Percentiles rank a stretch among this genome's conserved stretches.
These are phyloP conservation scores for Thalassarche chlororhynchos DNA, from an alignment of 2,113 vertebrate genomes.

Conservation along the genomic window DNA sequence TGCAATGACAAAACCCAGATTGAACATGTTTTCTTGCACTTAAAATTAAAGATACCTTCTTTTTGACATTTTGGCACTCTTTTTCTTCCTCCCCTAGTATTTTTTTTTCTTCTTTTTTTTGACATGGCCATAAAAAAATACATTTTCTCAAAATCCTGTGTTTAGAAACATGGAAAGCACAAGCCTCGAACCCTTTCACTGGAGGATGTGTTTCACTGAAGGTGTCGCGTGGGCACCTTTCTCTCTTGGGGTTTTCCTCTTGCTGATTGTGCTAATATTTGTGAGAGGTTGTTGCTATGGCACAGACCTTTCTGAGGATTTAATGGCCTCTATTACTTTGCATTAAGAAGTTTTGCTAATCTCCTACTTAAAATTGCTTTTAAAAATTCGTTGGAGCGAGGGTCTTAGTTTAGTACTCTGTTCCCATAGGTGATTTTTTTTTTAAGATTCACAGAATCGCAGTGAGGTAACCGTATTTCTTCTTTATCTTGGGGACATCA, in stretches of 20 bases:
- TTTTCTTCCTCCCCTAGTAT: background rate
- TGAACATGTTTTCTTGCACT: background rate
- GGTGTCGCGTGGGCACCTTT: background rate
- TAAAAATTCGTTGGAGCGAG: background rate
- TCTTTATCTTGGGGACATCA: fast-evolving
- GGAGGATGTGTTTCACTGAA: background rate
- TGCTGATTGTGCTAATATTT: background rate
- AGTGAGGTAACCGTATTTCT: background rate
- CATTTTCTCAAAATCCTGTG: background rate
- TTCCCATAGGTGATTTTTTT: background rate
- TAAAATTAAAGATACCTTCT: background rate
- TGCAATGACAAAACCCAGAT: background rate
- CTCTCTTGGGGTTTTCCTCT: background rate
- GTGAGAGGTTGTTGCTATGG: background rate
- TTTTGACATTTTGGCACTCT: background rate
- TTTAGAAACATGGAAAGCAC: background rate
- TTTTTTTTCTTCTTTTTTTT: fast-evolving
- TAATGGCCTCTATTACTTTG: background rate
- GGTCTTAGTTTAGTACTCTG: background rate
- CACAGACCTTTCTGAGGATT: background rate
- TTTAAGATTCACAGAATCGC: background rate
- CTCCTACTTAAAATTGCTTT: background rate
- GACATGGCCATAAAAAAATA: background rate
- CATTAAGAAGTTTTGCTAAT: background rate
- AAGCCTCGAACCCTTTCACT: background rate